Evolutionary conservation across 2,113 vertebrate genomes (phyloP).

Genomic region (Octodon degus): DNA sequence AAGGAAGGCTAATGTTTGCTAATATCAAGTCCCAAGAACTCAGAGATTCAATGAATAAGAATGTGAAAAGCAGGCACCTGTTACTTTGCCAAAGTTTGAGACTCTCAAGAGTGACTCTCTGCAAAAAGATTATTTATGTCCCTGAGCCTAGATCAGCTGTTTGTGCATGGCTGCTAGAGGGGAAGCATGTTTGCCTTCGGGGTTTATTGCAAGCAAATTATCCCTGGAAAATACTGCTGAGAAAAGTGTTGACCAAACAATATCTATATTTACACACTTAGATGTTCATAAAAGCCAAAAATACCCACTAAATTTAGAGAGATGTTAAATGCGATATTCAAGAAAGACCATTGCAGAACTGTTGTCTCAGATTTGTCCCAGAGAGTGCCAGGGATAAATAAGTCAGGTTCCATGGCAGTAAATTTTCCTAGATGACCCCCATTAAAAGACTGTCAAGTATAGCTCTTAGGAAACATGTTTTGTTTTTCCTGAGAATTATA

Average conservation of each 20-base stretch:
- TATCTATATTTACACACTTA: constrained; percentile 67
- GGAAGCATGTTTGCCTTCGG: constrained; percentile 56
- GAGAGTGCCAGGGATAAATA: background rate
- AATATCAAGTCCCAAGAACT: background rate
- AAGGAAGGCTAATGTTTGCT: background rate
- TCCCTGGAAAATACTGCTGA: constrained; percentile 54
- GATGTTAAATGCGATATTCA: constrained; percentile 38
- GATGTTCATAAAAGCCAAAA: constrained; percentile 64
- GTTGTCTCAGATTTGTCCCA: background rate
- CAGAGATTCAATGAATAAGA: background rate
- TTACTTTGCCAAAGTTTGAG: background rate
- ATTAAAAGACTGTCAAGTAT: background rate
- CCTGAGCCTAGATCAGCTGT: constrained; percentile 48
- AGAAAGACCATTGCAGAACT: constrained; percentile 5
- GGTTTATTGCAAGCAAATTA: constrained; percentile 64
- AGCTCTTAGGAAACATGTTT: background rate
- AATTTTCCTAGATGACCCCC: background rate
- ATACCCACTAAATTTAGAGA: constrained; percentile 50
- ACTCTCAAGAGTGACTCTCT: constrained; percentile 1
- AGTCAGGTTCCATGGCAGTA: background rate
- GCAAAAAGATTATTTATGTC: constrained; percentile 33
- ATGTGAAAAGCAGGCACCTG: background rate
- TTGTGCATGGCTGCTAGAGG: constrained; percentile 18
- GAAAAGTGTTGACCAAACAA: constrained; percentile 68
- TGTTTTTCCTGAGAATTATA: background rate